Evolutionary conservation across 2,797 vertebrate species (phyloP).

Genomic region (Microchirus variegatus): DNA sequence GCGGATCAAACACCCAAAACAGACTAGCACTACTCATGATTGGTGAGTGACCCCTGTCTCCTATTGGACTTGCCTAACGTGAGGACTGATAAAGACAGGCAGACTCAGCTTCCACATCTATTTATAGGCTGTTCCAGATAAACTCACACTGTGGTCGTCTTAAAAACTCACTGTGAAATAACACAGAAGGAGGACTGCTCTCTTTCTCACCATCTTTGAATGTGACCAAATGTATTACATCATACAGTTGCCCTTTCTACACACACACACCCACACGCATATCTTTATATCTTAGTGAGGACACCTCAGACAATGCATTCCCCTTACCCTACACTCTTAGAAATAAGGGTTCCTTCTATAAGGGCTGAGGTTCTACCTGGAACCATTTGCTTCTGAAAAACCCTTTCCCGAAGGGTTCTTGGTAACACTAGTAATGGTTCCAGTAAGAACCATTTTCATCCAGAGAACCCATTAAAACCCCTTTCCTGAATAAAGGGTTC

Average conservation of each 20-base stretch:
- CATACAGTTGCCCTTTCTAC: not conserved
- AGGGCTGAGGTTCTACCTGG: too few species aligned
- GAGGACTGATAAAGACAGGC: conserved; percentile 41
- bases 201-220: not conserved
- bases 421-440: too few species aligned
- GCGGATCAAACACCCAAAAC: conserved; percentile 20
- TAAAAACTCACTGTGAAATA: conserved; percentile 30
- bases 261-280: not conserved
- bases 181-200: not conserved
- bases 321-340: too few species aligned
- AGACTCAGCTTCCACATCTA: conserved; percentile 39
- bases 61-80: conserved; percentile 16
- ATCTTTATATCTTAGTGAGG: too few species aligned
- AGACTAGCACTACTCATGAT: conserved; percentile 14
- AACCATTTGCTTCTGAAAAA: too few species aligned
- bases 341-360: too few species aligned
- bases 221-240: too few species aligned
- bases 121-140: conserved; percentile 49
- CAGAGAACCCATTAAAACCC: too few species aligned
- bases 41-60: conserved; percentile 23
- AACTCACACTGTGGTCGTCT: conserved; percentile 25
- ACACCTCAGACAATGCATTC: too few species aligned
- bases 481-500: too few species aligned
- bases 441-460: too few species aligned
- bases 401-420: too few species aligned